Conservation (phyloP, 2,797 vertebrate genomes). For the Cyclura pinguis region DNA sequence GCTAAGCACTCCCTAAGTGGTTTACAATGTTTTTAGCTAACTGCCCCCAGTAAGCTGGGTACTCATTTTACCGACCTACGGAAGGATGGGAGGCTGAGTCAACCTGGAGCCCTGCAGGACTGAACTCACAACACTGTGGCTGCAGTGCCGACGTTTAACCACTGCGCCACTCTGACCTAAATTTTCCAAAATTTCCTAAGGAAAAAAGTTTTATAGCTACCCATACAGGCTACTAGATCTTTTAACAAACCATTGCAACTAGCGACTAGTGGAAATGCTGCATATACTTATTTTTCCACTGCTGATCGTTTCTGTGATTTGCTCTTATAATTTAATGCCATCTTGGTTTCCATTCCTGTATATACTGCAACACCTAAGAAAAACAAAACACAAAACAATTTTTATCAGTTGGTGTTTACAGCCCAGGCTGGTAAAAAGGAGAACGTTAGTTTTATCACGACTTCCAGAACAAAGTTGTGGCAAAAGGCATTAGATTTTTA, state of each 20-base stretch:
- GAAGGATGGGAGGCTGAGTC: too few species aligned
- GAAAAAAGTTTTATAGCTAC: not conserved
- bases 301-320: constrained; percentile 99
- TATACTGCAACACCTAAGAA: constrained; percentile 94
- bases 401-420: constrained; percentile 42
- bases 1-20: too few species aligned
- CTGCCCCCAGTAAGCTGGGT: too few species aligned
- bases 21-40: too few species aligned
- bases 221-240: not conserved
- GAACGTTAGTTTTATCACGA: not conserved
- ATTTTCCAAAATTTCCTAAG: not conserved
- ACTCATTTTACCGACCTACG: too few species aligned
- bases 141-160: too few species aligned
- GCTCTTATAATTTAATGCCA: constrained; percentile 99
- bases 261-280: not conserved
- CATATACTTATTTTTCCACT: constrained; percentile 92
- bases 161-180: too few species aligned
- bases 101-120: too few species aligned
- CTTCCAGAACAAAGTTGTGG: not conserved
- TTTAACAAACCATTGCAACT: not conserved
- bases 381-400: constrained; percentile 30
- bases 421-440: not conserved
- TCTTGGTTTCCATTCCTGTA: constrained; percentile 99
- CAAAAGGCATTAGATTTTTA: constrained; percentile 21
- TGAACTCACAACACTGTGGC: too few species aligned